A percentile compares a stretch with the other conserved stretches of the same genome.
phyloP scores from a whole-genome alignment of 53 echinoderm and acorn worm species.

The Holothuria leucospilota region DNA sequence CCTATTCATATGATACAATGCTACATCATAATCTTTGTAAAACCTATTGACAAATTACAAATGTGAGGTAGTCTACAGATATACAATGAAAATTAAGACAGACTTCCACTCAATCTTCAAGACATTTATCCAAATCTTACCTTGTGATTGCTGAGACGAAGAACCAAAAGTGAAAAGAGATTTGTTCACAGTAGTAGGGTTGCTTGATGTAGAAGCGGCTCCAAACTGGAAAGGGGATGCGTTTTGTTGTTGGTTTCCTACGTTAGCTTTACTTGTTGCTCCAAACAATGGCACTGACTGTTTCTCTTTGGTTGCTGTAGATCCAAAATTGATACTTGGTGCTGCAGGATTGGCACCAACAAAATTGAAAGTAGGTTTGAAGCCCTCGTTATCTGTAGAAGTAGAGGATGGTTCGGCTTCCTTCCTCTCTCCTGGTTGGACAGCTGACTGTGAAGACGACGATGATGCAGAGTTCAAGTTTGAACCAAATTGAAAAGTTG shows the following conservation, averaged over 20 bases:
- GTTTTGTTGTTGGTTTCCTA: neutral
- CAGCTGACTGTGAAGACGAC: neutral
- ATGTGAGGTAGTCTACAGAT: too few relatives aligned
- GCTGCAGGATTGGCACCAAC: neutral
- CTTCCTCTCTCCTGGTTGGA: slow-evolving; percentile 40
- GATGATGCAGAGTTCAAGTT: neutral
- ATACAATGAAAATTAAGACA: too few relatives aligned
- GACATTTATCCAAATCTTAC: neutral
- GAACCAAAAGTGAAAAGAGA: slow-evolving; percentile 70
- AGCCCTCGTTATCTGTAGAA: slow-evolving; percentile 13
- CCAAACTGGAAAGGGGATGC: slow-evolving; percentile 59
- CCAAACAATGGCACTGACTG: neutral
- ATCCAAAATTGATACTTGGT: slow-evolving; percentile 60
- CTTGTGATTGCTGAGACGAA: slow-evolving; percentile 20
- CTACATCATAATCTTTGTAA: too few relatives aligned
- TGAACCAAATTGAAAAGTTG: slow-evolving; percentile 18
- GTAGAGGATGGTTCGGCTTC: slow-evolving; percentile 37
- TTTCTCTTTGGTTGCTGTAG: neutral
- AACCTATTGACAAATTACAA: too few relatives aligned
- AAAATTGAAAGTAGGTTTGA: slow-evolving; percentile 16
- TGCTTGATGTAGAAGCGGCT: slow-evolving; percentile 38
- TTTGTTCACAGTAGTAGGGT: slow-evolving; percentile 40
- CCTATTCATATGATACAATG: too few relatives aligned
- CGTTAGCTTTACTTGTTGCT: neutral
- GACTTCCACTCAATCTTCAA: too few relatives aligned